Conservation (phyloP, 2,888 invertebrate species). For the Pseudanteris insignis region DNA sequence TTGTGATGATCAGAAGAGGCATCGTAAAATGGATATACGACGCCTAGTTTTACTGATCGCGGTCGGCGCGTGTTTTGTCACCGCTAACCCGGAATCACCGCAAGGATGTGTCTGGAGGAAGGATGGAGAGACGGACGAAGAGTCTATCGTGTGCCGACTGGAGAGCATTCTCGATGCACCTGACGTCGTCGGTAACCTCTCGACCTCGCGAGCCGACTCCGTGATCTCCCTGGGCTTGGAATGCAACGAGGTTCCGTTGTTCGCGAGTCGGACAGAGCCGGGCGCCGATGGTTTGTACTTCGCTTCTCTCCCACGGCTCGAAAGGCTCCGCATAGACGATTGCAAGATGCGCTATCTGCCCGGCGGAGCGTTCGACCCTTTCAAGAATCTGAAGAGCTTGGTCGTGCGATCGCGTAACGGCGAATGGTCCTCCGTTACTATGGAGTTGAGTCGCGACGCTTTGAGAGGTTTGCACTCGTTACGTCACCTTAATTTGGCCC, state of each 20-base stretch:
- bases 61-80: slow-evolving; percentile 53
- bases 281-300: slow-evolving; percentile 67
- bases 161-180: slow-evolving; percentile 78
- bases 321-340: slow-evolving; percentile 76
- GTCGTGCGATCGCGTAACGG: slow-evolving; percentile 80
- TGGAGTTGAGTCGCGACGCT: slow-evolving; percentile 78
- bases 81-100: slow-evolving; percentile 70
- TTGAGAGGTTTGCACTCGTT: slow-evolving; percentile 76
- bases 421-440: slow-evolving; percentile 82
- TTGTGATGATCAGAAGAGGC: slow-evolving; percentile 32
- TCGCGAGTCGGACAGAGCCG: slow-evolving; percentile 75
- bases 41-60: slow-evolving; percentile 47
- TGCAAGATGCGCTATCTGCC: slow-evolving; percentile 82
- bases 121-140: slow-evolving; percentile 62
- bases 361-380: slow-evolving; percentile 74
- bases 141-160: slow-evolving; percentile 75
- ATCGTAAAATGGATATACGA: slow-evolving; percentile 36
- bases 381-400: slow-evolving; percentile 74
- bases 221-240: slow-evolving; percentile 75
- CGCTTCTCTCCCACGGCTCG: slow-evolving; percentile 73
- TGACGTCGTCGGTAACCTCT: slow-evolving; percentile 75
- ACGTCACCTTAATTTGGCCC: slow-evolving; percentile 75
- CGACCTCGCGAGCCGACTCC: slow-evolving; percentile 75
- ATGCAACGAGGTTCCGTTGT: slow-evolving; percentile 80
- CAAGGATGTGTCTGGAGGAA: slow-evolving; percentile 78